Evolutionary conservation across 2,888 invertebrate species (phyloP), one percentile per base, ranked within the genome.

Genomic region (Pyrgus malvae): DNA sequence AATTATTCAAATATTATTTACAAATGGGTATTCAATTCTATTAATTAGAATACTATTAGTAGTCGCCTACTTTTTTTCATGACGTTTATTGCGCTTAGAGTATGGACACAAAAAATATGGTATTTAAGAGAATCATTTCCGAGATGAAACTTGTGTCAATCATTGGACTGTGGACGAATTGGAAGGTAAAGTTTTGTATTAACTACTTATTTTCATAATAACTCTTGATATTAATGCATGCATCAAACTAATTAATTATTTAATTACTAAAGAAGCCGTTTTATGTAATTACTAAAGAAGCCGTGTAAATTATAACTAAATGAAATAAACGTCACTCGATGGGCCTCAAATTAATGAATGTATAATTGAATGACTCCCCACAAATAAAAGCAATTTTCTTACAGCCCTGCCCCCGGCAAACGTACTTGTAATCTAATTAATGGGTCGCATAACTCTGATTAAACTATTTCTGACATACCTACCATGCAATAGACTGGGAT

Each of bases 301-400:
- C 68, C 65, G 69, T 68, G 73, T 72, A 78, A 83, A 82, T 82
- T 80, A 83, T 83, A 82, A 83, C 83, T 78, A 80, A 78, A 80
- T 74, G 78, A 83, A 84, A 81, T 80, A 81, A 80, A 76, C 67
- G 73, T 75, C 73, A 77, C 73, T 82, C 77, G 74, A 78, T 80
- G 70, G 76, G 65, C 69, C 72, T 68, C 73, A 79, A 84, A 83
- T 80, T 78, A 81, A 84, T 80, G 78, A 80, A 80, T 78, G 72
- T 81, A 75, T 81, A 82, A 81, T 83, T 78, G 74, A 82, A 80
- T 78, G 79, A 75, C 76, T 77, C 76, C 80, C 82, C 76, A 83
- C 80, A 81, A 83, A 85, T 84, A 84, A 83, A 83, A 82, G 76
- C 75, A 81, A 83, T 83, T 81, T 83, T 84, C 81, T 82, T 77